Conservation (phyloP, 2,888 invertebrate genomes). For the Hydriomena furcata region DNA sequence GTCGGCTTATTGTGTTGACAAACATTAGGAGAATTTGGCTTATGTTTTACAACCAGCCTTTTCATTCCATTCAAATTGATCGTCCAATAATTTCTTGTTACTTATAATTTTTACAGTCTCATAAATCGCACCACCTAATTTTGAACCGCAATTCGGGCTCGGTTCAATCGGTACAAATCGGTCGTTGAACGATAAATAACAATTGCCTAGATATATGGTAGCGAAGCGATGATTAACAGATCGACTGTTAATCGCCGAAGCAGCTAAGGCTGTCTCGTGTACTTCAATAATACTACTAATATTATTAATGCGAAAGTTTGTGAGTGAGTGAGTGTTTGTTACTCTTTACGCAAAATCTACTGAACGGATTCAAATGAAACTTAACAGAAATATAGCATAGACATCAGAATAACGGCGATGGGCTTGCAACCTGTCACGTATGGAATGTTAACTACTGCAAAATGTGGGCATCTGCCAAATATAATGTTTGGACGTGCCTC, state of each 20-base stretch:
- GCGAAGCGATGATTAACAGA: slow-evolving; percentile 75
- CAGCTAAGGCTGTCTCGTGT: slow-evolving; percentile 18
- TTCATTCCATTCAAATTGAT: slow-evolving; percentile 4
- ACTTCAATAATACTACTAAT: background rate
- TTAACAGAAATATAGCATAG: no score
- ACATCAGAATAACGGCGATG: no score
- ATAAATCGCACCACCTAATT: slow-evolving; percentile 25
- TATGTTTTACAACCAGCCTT: background rate
- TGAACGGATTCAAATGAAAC: no score
- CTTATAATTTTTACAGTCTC: slow-evolving; percentile 20
- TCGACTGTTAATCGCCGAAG: slow-evolving; percentile 57
- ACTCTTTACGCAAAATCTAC: no score
- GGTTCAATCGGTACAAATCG: slow-evolving; percentile 30
- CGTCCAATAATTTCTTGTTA: slow-evolving; percentile 19
- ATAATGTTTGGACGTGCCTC: no score
- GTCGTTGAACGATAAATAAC: slow-evolving; percentile 68
- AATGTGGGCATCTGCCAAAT: no score
- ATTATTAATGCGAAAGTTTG: no score
- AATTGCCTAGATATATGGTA: slow-evolving; percentile 63
- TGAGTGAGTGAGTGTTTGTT: no score
- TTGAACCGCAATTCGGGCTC: slow-evolving; percentile 21
- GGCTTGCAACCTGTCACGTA: no score
- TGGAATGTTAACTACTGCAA: no score
- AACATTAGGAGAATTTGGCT: no score
- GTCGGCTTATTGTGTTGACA: no score